phyloP scores from a whole-genome alignment of 2,113 vertebrate genomes.

The Prochilodus magdalenae region DNA sequence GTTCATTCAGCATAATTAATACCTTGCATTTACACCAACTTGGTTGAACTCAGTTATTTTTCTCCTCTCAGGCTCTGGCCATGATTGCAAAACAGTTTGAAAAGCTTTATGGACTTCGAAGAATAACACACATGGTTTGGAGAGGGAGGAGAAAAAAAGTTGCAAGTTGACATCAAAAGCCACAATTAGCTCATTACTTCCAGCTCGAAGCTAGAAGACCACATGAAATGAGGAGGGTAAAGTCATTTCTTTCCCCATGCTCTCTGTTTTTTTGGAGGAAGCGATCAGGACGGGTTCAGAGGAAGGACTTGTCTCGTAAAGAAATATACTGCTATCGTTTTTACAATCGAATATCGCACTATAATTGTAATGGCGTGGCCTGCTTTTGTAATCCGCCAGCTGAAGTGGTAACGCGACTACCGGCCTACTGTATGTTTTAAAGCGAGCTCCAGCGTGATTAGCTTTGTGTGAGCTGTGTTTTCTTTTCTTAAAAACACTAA shows the following conservation, averaged over 20 bases:
- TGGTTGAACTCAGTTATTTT: slow-evolving; percentile 72
- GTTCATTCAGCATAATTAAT: slow-evolving; percentile 84
- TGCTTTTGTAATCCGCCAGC: slow-evolving; percentile 44
- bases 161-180: slow-evolving; percentile 75
- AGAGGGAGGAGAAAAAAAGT: slow-evolving; percentile 15
- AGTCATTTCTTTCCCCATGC: slow-evolving; percentile 65
- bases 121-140: slow-evolving; percentile 62
- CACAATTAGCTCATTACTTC: slow-evolving; percentile 74
- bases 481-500: slow-evolving; percentile 22
- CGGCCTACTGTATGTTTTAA: slow-evolving; percentile 28
- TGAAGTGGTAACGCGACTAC: background rate
- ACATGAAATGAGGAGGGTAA: slow-evolving; percentile 68
- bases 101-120: slow-evolving; percentile 74
- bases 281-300: slow-evolving; percentile 59
- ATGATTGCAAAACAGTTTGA: slow-evolving; percentile 67
- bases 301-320: slow-evolving; percentile 60
- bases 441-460: slow-evolving; percentile 14
- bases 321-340: slow-evolving; percentile 32
- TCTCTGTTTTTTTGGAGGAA: slow-evolving; percentile 55
- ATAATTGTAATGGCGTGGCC: slow-evolving; percentile 44
- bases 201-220: slow-evolving; percentile 71
- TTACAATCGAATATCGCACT: slow-evolving; percentile 45
- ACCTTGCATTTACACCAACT: slow-evolving; percentile 79
- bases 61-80: slow-evolving; percentile 56
- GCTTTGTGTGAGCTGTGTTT: slow-evolving; percentile 21